Evolutionary conservation across 2,113 vertebrate species (phyloP), one percentile per base, ranked within the genome.

Genomic region (Chroicocephalus ridibundus): DNA sequence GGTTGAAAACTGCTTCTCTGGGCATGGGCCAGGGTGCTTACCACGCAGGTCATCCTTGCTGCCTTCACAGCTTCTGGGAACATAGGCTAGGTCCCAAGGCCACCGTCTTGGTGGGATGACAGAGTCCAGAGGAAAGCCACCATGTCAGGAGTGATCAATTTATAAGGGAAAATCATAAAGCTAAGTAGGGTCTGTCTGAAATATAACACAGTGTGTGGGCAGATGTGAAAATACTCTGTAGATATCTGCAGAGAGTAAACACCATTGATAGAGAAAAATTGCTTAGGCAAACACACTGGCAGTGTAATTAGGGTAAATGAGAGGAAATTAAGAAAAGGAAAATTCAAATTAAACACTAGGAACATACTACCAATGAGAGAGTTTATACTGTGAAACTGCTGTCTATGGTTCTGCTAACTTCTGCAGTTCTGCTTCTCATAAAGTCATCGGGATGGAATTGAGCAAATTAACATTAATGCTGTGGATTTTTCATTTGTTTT

Each of bases 291-390:
- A 69, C 49, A 92, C 10, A n/a, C 10, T 85, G 57, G 38, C 18
- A 70, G 54, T 1, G 0, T 79, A 93, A 93, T 94, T 82, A 93
- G 49, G 26, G 55, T 66, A 91, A 95, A 94, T 71, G 32, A 80
- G 51, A 85, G 68, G 76, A 93, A 94, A 91, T 83, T 88, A 90
- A 83, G 62, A 57, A 66, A 92, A 82, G 46, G 60, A 70, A 96
- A 93, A 75, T 66, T 81, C 31, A 60, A 16, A 95, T 85, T 91
- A 77, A 91, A 60, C 52, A 71, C 26, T 85, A 29, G 8, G 31
- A 77, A 46, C 40, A 17, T 90, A 66, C 6, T 80, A 75, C 34
- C 76, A 46, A 58, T 74, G 75, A 81, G 31, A 84, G 54, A 82
- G n/a, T 69, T 85, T 69, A 65, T 57, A 22, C 31, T 36, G 11